phyloP scores from a whole-genome alignment of 2,113 vertebrate species.

The Ardeotis arabs region DNA sequence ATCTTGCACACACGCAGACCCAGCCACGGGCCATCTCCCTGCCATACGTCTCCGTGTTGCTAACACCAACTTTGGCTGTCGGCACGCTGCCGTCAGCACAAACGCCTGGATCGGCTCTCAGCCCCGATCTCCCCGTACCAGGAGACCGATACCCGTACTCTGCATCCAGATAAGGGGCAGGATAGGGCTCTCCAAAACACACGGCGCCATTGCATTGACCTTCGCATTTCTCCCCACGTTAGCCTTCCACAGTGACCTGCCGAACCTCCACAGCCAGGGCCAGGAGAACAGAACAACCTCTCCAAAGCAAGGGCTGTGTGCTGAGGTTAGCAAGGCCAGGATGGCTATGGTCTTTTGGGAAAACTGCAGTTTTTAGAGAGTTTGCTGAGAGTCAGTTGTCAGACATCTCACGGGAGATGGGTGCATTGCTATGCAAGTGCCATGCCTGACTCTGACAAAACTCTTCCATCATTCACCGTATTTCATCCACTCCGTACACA shows the following conservation, averaged over 20 bases:
- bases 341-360: not conserved
- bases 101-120: not conserved
- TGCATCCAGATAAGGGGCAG: not conserved
- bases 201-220: rapidly evolving
- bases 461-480: too few relatives aligned
- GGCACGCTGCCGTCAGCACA: not conserved
- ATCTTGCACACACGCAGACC: too few relatives aligned
- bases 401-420: too few relatives aligned
- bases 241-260: not conserved
- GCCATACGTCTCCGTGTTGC: not conserved
- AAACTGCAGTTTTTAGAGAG: not conserved
- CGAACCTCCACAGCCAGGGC: not conserved
- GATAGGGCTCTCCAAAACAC: not conserved
- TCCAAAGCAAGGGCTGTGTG: not conserved
- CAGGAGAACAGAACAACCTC: not conserved
- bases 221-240: not conserved
- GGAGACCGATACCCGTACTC: not conserved
- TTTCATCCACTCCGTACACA: not conserved
- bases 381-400: not conserved
- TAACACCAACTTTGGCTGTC: too few relatives aligned
- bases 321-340: not conserved
- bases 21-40: not conserved
- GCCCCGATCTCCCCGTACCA: not conserved
- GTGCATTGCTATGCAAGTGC: not conserved
- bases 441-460: not conserved